A percentile compares a stretch with the other conserved stretches of the same genome.
phyloP scores from a whole-genome alignment of 2,888 invertebrate species.

The Nysson spinosus region DNA sequence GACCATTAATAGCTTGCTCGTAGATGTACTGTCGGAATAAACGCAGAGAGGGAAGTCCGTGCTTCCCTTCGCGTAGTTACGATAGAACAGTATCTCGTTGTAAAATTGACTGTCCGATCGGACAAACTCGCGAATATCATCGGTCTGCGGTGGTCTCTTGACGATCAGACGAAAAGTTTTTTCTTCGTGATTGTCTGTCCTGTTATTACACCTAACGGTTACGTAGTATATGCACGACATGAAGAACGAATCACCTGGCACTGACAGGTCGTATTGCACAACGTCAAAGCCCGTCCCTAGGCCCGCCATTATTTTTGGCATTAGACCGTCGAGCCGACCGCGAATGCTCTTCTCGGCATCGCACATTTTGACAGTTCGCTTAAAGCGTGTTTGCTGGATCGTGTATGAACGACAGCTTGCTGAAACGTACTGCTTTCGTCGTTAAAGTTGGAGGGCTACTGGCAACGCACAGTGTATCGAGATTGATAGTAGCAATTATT shows the following conservation, averaged over 20 bases:
- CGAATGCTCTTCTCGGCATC: background rate
- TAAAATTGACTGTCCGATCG: conserved; percentile 50
- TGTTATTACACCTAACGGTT: conserved; percentile 19
- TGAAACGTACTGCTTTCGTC: background rate
- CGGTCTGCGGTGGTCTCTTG: conserved; percentile 33
- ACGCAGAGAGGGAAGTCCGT: conserved; percentile 45
- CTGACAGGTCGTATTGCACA: conserved; percentile 37
- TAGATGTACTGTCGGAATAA: conserved; percentile 32
- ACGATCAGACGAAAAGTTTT: conserved; percentile 41
- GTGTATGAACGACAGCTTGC: background rate
- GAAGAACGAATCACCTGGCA: conserved; percentile 47
- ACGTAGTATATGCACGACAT: conserved; percentile 54
- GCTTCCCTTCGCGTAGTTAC: conserved; percentile 29
- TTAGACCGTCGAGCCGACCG: conserved; percentile 29
- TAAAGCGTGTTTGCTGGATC: background rate
- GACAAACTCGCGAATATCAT: accelerated
- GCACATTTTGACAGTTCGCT: background rate
- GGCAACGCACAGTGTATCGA: background rate
- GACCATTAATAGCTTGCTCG: conserved; percentile 50
- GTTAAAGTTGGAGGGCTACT: background rate
- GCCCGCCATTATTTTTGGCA: conserved; percentile 28
- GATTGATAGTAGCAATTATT: too few relatives aligned
- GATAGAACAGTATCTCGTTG: conserved; percentile 71
- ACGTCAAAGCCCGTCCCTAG: conserved; percentile 32
- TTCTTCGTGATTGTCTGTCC: background rate